Conservation (phyloP, 1,140 invertebrate genomes). For the Sminthurinus signatus region DNA sequence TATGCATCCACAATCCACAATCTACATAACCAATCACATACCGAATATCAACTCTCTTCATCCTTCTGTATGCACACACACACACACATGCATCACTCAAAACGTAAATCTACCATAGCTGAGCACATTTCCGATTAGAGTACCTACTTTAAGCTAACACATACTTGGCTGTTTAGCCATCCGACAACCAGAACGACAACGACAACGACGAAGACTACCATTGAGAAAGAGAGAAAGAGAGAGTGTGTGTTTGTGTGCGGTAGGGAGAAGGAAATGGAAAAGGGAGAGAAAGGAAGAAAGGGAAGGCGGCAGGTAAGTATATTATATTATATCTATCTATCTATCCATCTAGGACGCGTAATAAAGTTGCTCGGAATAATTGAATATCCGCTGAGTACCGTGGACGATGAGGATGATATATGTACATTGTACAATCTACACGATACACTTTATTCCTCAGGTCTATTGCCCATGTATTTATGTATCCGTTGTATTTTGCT, state of each 20-base stretch:
- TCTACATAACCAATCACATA: slow-evolving; percentile 6
- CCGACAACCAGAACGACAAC: not conserved
- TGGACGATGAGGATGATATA: too few relatives aligned
- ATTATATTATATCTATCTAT: too few relatives aligned
- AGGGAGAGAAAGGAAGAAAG: not conserved
- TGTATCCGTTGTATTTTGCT: too few relatives aligned
- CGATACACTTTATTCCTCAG: too few relatives aligned
- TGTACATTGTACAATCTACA: too few relatives aligned
- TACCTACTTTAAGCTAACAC: too few relatives aligned
- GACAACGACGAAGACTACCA: not conserved
- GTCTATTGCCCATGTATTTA: too few relatives aligned
- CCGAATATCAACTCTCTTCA: not conserved
- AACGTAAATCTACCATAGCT: not conserved
- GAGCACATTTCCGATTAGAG: not conserved
- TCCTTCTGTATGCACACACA: not conserved
- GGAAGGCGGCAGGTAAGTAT: too few relatives aligned
- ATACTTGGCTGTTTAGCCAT: too few relatives aligned
- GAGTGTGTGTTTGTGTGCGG: not conserved
- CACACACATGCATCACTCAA: not conserved
- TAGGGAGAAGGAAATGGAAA: not conserved
- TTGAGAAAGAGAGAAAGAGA: not conserved
- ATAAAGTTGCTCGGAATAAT: slow-evolving; percentile 9
- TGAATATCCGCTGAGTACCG: slow-evolving; percentile 10
- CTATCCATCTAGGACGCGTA: not conserved
- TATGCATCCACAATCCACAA: too few relatives aligned